phyloP scores from a whole-genome alignment of 2,888 invertebrate genomes.

The Lottia scabra region DNA sequence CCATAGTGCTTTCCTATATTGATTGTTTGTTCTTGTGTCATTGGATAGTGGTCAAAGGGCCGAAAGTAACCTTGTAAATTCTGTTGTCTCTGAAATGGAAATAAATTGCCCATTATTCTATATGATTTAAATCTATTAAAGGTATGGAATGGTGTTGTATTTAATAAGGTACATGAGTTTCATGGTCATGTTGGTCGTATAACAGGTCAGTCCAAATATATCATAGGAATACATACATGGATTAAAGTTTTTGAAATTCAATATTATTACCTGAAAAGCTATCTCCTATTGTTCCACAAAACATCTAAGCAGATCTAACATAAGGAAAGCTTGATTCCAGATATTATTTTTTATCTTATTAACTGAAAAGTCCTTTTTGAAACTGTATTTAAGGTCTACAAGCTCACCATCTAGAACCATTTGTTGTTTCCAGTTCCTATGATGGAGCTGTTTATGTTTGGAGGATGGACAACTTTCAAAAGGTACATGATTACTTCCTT shows the following conservation, averaged over 20 bases:
- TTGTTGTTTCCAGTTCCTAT: constrained; percentile 56
- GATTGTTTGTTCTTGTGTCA: too few species aligned
- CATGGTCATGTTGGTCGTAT: constrained; percentile 46
- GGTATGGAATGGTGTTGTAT: constrained; percentile 52
- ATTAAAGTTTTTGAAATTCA: too few species aligned
- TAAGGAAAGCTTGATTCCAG: too few species aligned
- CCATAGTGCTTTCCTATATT: too few species aligned
- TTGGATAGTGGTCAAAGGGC: background rate
- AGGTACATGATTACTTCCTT: constrained; percentile 51
- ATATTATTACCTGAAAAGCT: too few species aligned
- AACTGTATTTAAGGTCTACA: constrained; percentile 36
- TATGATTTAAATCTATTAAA: constrained; percentile 17
- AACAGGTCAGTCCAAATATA: constrained; percentile 36
- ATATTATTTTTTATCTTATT: background rate
- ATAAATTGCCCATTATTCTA: too few species aligned
- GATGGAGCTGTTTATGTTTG: constrained; percentile 60
- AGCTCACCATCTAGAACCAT: constrained; percentile 47
- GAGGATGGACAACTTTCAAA: constrained; percentile 59
- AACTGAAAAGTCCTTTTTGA: too few species aligned
- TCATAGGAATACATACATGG: too few species aligned
- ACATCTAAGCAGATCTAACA: too few species aligned
- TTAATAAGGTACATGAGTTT: constrained; percentile 49
- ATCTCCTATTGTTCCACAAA: too few species aligned
- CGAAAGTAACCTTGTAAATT: too few species aligned
- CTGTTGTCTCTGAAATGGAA: too few species aligned